Evolutionary conservation across 2,888 invertebrate genomes (phyloP), one percentile per base, ranked within the genome.

Genomic region (Gortyna flavago): DNA sequence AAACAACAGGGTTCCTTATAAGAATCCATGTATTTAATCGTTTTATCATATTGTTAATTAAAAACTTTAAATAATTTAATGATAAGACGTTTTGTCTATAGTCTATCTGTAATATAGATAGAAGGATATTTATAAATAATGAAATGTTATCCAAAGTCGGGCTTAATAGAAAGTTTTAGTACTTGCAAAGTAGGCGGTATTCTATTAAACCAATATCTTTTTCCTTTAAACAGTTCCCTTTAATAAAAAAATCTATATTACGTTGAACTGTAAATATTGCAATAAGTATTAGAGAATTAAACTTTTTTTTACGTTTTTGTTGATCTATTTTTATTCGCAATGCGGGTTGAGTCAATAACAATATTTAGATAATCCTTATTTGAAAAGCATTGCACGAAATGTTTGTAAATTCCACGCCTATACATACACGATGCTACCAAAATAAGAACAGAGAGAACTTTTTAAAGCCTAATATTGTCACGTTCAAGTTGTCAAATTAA

Each of bases 1-100:
- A 84, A 87, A 80, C 88, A 83, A 93, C 92, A 93, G 93, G 93
- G 92, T 93, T 93, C 90, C 86, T 90, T 75, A 78, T 85, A 89
- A 89, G 91, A 92, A 93, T 92, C 92, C 90, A 75, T 86, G 71
- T 81, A 87, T 87, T 85, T 84, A 86, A 84, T 85, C 83, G 72
- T 83, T 83, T 79, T 82, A 81, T 79, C 85, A 79, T 72, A 86
- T 70, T 83, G 79, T 84, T 84, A 84, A 75, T 79, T 88, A 82
- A 75, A 76, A 68, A 79, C 51, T 79, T 81, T 74, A 80, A 81
- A 83, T 75, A 82, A 77, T 78, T 73, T 75, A 83, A 72, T 64
- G 38, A 78, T 85, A 79, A 83, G 84, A 89, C 79, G 75, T 88
- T 83, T 85, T 85, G 84, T 89, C 83, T 83, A 77, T 83, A 85